These are phyloP conservation scores for Acrocephalus arundinaceus DNA, from an alignment of 2,113 vertebrate genomes.

Conservation along the genomic window DNA sequence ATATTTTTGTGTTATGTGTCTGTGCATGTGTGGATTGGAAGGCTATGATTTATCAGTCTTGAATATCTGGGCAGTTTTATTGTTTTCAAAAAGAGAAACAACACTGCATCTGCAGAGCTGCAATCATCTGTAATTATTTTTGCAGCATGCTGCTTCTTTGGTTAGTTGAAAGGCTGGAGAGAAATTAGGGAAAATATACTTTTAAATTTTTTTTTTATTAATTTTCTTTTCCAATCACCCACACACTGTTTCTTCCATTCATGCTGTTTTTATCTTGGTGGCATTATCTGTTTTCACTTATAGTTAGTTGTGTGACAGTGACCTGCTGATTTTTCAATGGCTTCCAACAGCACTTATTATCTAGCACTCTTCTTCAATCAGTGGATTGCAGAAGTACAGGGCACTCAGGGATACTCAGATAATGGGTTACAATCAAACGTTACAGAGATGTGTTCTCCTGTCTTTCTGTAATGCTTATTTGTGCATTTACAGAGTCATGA, in stretches of 20 bases:
- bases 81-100: conserved; percentile 11
- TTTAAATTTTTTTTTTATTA: neutral
- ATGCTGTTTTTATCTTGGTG: neutral
- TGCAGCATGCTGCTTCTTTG: neutral
- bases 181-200: neutral
- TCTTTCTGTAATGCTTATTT: neutral
- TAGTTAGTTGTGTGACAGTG: neutral
- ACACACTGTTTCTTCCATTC: neutral
- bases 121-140: neutral
- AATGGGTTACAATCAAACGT: conserved; percentile 13
- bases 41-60: neutral
- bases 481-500: neutral
- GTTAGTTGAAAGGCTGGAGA: neutral
- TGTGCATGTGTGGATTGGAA: neutral
- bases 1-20: neutral
- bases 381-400: neutral
- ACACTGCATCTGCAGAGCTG: neutral
- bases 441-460: neutral
- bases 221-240: neutral
- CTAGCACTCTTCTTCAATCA: conserved; percentile 33
- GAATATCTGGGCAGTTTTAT: neutral
- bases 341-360: conserved; percentile 28
- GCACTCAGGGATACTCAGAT: neutral
- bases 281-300: conserved; percentile 21
- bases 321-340: conserved; percentile 41